Evolutionary conservation across 2,888 invertebrate genomes (phyloP).

Genomic region (Sphaeridia pumilis): DNA sequence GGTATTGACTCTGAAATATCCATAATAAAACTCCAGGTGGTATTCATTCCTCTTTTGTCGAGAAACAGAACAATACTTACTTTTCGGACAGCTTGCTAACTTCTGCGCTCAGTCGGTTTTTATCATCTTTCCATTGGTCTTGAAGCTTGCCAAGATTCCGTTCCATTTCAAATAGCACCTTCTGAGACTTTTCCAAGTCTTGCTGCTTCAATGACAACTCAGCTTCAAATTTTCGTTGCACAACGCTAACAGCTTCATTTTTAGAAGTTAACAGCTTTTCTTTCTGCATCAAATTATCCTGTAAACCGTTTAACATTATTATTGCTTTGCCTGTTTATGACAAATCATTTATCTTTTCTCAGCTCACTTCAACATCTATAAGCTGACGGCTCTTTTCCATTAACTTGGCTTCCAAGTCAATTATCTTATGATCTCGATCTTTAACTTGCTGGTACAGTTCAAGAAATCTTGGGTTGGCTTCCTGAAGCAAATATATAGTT

Average conservation of each 20-base stretch:
- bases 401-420: constrained; percentile 20
- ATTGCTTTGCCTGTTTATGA: no score
- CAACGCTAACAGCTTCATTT: constrained; percentile 23
- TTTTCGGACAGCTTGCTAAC: constrained; percentile 11
- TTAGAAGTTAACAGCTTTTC: constrained; percentile 25
- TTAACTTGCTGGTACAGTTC: constrained; percentile 23
- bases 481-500: constrained; percentile 13
- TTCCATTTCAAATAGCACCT: constrained; percentile 24
- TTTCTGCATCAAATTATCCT: constrained; percentile 24
- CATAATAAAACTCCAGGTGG: no score
- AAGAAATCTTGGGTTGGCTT: constrained; percentile 20
- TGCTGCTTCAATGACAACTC: constrained; percentile 20
- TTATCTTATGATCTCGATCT: constrained; percentile 21
- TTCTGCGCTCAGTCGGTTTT: constrained; percentile 18
- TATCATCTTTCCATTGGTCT: constrained; percentile 23
- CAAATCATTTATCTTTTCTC: not conserved
- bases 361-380: constrained; percentile 21
- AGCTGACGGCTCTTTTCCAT: constrained; percentile 19
- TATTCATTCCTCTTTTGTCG: no score
- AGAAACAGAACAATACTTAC: no score
- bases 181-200: constrained; percentile 22
- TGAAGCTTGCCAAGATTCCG: constrained; percentile 19
- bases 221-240: constrained; percentile 20
- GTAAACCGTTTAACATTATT: not conserved
- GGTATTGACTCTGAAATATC: constrained; percentile 6